Percentiles rank a stretch among this genome's conserved stretches.
phyloP scores from a whole-genome alignment of 1,140 invertebrate species.

The Pseudomyrmex sp. region DNA sequence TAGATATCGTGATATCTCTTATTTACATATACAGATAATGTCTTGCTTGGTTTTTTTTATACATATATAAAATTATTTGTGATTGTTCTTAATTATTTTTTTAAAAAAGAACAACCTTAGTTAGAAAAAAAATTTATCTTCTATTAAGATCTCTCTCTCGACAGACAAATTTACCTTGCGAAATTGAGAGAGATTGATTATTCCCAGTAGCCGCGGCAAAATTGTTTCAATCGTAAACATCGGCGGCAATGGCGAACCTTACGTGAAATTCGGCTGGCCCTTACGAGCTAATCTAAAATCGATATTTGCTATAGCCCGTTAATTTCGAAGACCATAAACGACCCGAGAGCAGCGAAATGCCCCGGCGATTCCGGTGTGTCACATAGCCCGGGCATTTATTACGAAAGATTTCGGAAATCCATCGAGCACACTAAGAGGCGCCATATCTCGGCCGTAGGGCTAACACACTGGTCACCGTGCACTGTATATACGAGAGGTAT shows the following conservation, averaged over 20 bases:
- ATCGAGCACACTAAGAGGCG: slow-evolving; percentile 73
- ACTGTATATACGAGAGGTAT: slow-evolving; percentile 75
- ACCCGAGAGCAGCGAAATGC: slow-evolving; percentile 40
- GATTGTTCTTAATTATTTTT: too few relatives aligned
- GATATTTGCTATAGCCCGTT: slow-evolving; percentile 65
- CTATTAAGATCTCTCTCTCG: not conserved
- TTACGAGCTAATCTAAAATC: slow-evolving; percentile 69
- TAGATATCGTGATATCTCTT: too few relatives aligned
- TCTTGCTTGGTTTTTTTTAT: too few relatives aligned
- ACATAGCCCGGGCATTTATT: slow-evolving; percentile 78
- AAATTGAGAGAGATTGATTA: not conserved
- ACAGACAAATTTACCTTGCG: not conserved
- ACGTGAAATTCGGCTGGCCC: slow-evolving; percentile 3
- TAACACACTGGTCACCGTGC: slow-evolving; percentile 71
- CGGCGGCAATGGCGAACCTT: slow-evolving; percentile 16
- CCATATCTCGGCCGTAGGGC: slow-evolving; percentile 43
- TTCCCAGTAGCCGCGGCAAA: not conserved
- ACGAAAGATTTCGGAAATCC: slow-evolving; percentile 80
- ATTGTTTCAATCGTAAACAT: slow-evolving; percentile 1
- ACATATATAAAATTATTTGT: too few relatives aligned
- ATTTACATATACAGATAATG: too few relatives aligned
- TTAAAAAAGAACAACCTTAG: too few relatives aligned
- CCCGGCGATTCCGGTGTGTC: slow-evolving; percentile 47
- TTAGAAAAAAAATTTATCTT: not conserved
- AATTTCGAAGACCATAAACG: slow-evolving; percentile 67